These are phyloP conservation scores for Hyalella azteca DNA, from an alignment of 2,888 invertebrate species.

Conservation along the genomic window DNA sequence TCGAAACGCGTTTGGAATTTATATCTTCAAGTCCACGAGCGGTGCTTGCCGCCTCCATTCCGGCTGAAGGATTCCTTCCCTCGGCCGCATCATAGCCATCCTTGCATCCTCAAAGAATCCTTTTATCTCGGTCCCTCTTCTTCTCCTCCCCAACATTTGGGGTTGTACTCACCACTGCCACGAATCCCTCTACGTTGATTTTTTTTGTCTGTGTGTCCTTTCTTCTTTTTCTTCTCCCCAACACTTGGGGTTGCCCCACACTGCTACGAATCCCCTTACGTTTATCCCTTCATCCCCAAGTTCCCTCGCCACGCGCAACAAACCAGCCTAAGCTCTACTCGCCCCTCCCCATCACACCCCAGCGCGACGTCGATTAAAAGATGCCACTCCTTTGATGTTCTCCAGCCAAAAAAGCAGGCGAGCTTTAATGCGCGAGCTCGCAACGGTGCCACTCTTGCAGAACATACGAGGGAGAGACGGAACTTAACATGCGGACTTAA, in stretches of 20 bases:
- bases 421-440: conserved; percentile 3
- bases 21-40: no score
- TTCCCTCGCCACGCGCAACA: background rate
- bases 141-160: background rate
- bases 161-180: no score
- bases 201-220: background rate
- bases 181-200: no score
- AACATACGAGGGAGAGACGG: background rate
- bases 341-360: background rate
- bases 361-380: background rate
- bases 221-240: background rate
- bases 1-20: no score
- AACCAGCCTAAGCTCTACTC: background rate
- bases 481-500: no score
- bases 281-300: background rate
- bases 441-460: background rate
- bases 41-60: no score
- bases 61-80: no score
- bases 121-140: background rate
- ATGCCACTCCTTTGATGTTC: conserved; percentile 4
- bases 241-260: background rate
- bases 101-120: no score
- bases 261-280: background rate
- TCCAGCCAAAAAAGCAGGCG: background rate
- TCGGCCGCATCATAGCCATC: no score